These are phyloP conservation scores for Sebastiscus tertius DNA, from an alignment of 2,797 vertebrate genomes.

Conservation along the genomic window DNA sequence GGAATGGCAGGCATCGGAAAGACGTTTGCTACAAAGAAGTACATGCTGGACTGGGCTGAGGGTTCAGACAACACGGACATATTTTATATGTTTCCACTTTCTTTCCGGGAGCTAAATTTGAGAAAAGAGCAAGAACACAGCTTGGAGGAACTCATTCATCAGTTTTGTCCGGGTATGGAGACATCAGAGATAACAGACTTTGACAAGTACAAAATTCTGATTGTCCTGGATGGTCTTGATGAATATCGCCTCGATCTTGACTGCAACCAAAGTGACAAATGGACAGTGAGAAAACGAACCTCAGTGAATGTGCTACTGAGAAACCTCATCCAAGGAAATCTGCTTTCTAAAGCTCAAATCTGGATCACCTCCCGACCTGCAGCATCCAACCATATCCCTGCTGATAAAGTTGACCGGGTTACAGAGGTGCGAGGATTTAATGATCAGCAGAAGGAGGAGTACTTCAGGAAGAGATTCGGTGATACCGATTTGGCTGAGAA, in stretches of 20 bases:
- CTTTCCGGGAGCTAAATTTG: conserved; percentile 59
- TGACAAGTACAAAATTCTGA: conserved; percentile 4
- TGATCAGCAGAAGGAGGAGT: conserved; percentile 65
- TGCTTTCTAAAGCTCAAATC: conserved; percentile 57
- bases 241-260: conserved; percentile 21
- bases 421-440: conserved; percentile 73
- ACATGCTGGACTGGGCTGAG: conserved; percentile 66
- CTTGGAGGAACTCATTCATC: conserved; percentile 15
- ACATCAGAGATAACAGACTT: conserved; percentile 42
- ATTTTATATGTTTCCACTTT: conserved; percentile 35
- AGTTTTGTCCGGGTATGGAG: conserved; percentile 35
- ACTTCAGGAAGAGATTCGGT: conserved; percentile 48
- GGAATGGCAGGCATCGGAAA: conserved; percentile 63
- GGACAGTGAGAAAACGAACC: accelerated
- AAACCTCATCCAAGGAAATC: conserved; percentile 63
- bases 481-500: conserved; percentile 1
- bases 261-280: not conserved
- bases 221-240: conserved; percentile 63
- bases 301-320: conserved; percentile 44
- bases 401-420: conserved; percentile 45
- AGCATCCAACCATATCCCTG: conserved; percentile 53
- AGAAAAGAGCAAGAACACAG: conserved; percentile 1
- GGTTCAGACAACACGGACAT: not conserved
- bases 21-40: conserved; percentile 53
- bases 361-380: conserved; percentile 75